Base-by-base conservation (phyloP, 2,797 vertebrate species). In the Rhinogobio ventralis region DNA sequence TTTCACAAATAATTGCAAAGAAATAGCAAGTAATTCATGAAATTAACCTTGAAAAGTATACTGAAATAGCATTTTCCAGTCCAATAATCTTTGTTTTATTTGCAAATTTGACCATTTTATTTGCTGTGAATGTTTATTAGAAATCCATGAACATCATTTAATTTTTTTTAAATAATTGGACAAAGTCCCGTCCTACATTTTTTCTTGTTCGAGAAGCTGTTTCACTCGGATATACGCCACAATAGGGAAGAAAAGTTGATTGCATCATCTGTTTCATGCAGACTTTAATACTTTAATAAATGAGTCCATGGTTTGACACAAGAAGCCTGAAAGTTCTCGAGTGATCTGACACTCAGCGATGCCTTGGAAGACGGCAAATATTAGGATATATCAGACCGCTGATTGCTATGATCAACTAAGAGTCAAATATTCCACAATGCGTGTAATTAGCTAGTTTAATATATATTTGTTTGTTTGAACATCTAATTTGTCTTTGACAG, bases 231-330 rank as follows among this genome's bases (percentile, higher is more conserved):
- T n/a, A 13, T 23, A 23, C 3, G 14, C 60, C 15, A 73, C 9
- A 51, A 73, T 13, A 20, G 46, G 1, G 17, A 53, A 53, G 30
- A 36, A 55, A 55, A 36, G 11, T 23, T n/a, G 19, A 55, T 2
- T 13, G 30, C 13, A 55, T 36, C 30, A 23, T 75, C 20, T 5
- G 8, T 39, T 60, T 8, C 23, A 25, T 60, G 53, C 53, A 2
- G 36, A 76, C 33, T 60, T 75, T 8, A 72, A 72, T 72, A 72
- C 3, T 72, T 71, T 9, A 23, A 53, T 53, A 53, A 74, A 51
- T 33, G 2, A 73, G 46, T 28, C 71, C 11, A 4, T 51, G 4
- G 15, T 73, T 20, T 53, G 19, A 75, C 30, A 74, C 11, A 3
- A 75, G 30, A 36, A 51, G 15, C 1, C 4, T 14, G 10, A 23